Evolutionary conservation across 2,797 vertebrate species (phyloP), one percentile per base, ranked within the genome.

Genomic region (Coregonus ussuriensis): DNA sequence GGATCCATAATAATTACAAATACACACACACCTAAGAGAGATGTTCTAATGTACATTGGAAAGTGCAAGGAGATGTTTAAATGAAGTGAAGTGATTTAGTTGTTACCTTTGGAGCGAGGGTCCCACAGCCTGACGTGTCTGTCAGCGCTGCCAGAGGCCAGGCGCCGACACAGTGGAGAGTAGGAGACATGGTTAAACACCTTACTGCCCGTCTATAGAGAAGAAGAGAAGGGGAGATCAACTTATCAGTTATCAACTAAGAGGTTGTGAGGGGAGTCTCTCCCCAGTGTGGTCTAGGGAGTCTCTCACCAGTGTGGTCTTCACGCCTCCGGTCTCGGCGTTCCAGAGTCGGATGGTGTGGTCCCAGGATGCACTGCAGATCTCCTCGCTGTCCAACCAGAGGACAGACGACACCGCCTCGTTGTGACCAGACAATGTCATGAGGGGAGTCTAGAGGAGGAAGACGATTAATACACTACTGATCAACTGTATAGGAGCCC

Each of bases 351-450:
- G 96, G 70, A 99, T 97, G 47, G 96, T 98, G 89, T 99, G 98
- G 87, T 99, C 98, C 98, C 98, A 99, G 0, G 98, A 99, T 0
- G 97, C 96, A 67, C 96, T 99, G 93, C 96, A 99, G 16, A 99
- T 86, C 83, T 99, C 97, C 82, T 98, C 97, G 5, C 91, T 77
- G 86, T 99, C 97, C 53, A 91, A 93, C 98, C 98, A 99, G 21
- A 99, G 91, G 62, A 98, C 96, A 0, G 96, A 97, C 14, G 98
- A 98, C 79, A 99, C 82, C 0, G 97, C 97, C 92, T 99, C 98
- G 13, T 84, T 96, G 89, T 99, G 98, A 74, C 98, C 98, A 4
- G 98, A 98, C 1, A 99, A 85, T 0, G 98, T 99, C 95, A 97
- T 92, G 56, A 97, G 74, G 0, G 98, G 98, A 16, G 97, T 99